Evolutionary conservation across 2,113 vertebrate species (phyloP).

Genomic region (Microcebus griseorufus): DNA sequence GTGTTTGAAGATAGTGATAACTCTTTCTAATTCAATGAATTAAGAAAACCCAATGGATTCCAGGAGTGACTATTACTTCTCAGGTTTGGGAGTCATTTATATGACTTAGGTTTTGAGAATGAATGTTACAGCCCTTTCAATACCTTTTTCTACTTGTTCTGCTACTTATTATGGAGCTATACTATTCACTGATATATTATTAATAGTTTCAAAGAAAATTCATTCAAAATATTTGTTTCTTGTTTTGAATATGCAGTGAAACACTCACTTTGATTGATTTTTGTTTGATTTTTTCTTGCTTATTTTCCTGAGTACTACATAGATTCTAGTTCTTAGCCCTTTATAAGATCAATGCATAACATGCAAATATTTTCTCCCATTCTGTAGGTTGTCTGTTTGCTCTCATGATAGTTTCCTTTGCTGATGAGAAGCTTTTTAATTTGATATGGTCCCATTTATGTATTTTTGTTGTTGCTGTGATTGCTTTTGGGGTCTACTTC

Average conservation of each 20-base stretch:
- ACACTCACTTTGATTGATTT: neutral
- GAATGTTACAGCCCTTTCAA: neutral
- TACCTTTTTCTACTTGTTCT: neutral
- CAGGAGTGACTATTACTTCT: slow-evolving; percentile 19
- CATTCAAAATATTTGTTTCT: slow-evolving; percentile 26
- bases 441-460: too few species aligned
- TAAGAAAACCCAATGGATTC: slow-evolving; percentile 14
- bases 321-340: too few species aligned
- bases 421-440: too few species aligned
- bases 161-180: neutral
- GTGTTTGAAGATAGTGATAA: neutral
- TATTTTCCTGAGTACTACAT: too few species aligned
- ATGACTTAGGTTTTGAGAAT: slow-evolving; percentile 12
- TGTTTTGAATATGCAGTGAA: neutral
- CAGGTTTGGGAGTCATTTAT: neutral
- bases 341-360: too few species aligned
- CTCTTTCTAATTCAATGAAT: slow-evolving; percentile 1
- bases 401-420: too few species aligned
- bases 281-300: too few species aligned
- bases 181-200: neutral
- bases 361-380: too few species aligned
- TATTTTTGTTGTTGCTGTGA: too few species aligned
- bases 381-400: too few species aligned
- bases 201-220: neutral
- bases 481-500: too few species aligned